phyloP scores from a whole-genome alignment of 2,888 invertebrate species.

The Acleris literana region DNA sequence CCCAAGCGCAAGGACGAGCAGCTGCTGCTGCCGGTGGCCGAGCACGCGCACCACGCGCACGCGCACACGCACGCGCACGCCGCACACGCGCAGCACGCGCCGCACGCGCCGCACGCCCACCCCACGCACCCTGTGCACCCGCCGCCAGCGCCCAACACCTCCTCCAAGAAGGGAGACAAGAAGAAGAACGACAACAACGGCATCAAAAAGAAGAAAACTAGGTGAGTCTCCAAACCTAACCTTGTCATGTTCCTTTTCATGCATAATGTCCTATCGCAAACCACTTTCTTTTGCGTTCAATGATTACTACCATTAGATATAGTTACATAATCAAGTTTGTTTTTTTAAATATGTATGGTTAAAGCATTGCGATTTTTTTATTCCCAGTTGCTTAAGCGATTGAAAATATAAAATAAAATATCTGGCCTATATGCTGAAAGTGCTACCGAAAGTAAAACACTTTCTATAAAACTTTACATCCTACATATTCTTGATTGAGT shows the following conservation, averaged over 20 bases:
- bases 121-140: slow-evolving; percentile 50
- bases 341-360: neutral
- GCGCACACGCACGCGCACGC: slow-evolving; percentile 53
- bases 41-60: slow-evolving; percentile 51
- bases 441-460: too few relatives aligned
- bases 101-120: slow-evolving; percentile 51
- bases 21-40: slow-evolving; percentile 67
- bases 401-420: neutral
- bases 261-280: neutral
- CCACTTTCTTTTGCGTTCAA: neutral
- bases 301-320: too few relatives aligned
- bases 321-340: too few relatives aligned
- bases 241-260: neutral
- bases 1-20: slow-evolving; percentile 76
- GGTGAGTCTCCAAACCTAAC: slow-evolving; percentile 77
- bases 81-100: slow-evolving; percentile 48
- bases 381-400: slow-evolving; percentile 5
- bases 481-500: too few relatives aligned
- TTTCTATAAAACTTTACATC: too few relatives aligned
- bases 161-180: slow-evolving; percentile 89
- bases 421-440: neutral
- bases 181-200: slow-evolving; percentile 93
- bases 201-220: slow-evolving; percentile 96
- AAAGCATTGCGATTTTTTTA: slow-evolving; percentile 1
- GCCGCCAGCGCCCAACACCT: slow-evolving; percentile 69